Percentiles rank a stretch among this genome's conserved stretches.
These are phyloP conservation scores for Champsocephalus gunnari DNA, from an alignment of 2,797 vertebrate genomes.

Conservation along the genomic window DNA sequence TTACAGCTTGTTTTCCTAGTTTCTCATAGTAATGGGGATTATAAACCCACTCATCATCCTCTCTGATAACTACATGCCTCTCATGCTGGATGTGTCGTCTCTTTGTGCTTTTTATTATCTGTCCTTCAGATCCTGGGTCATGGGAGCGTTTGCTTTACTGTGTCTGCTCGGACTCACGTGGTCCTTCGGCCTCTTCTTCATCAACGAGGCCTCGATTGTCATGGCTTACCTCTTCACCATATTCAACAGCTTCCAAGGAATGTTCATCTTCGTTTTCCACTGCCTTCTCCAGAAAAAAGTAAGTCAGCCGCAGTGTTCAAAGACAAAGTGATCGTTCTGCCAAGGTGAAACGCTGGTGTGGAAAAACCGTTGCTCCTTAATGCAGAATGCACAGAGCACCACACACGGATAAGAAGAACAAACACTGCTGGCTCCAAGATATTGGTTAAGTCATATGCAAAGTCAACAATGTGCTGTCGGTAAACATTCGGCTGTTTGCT, in stretches of 20 bases:
- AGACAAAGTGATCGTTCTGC: background rate
- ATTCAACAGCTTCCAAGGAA: slow-evolving; percentile 98
- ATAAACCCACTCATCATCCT: slow-evolving; percentile 16
- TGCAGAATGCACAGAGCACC: slow-evolving; percentile 26
- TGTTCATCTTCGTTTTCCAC: slow-evolving; percentile 99
- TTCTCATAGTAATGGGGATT: slow-evolving; percentile 73
- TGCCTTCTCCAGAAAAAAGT: slow-evolving; percentile 99
- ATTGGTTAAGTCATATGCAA: slow-evolving; percentile 58
- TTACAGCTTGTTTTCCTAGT: slow-evolving; percentile 79
- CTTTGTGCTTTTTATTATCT: slow-evolving; percentile 26
- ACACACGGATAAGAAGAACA: slow-evolving; percentile 60
- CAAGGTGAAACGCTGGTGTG: slow-evolving; percentile 49
- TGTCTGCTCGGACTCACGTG: slow-evolving; percentile 97
- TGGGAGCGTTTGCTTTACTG: slow-evolving; percentile 96
- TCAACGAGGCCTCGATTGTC: slow-evolving; percentile 95
- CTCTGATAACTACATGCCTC: slow-evolving; percentile 8
- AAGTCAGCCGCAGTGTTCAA: slow-evolving; percentile 57
- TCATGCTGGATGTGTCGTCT: slow-evolving; percentile 33
- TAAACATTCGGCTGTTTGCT: slow-evolving; percentile 63
- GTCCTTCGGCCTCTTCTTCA: slow-evolving; percentile 97
- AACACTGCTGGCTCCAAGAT: slow-evolving; percentile 44
- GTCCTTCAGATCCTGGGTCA: slow-evolving; percentile 92
- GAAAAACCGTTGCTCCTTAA: slow-evolving; percentile 2
- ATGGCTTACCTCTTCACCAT: slow-evolving; percentile 99
- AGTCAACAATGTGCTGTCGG: slow-evolving; percentile 57